Evolutionary conservation across 2,797 vertebrate genomes (phyloP).

Genomic region (Urosaurus nigricauda): DNA sequence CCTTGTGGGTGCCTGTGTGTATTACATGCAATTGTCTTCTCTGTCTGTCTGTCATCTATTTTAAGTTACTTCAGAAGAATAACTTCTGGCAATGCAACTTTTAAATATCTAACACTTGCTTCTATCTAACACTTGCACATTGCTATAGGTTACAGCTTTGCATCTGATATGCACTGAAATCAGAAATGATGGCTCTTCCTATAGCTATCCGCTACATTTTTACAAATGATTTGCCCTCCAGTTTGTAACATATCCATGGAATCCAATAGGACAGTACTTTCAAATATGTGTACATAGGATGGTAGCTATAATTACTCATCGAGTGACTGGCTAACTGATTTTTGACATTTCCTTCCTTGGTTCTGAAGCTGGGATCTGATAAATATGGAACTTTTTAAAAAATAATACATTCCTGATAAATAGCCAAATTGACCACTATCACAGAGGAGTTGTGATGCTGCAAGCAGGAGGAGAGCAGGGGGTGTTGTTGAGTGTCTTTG

Average conservation of each 20-base stretch:
- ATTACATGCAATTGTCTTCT: not conserved
- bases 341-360: not conserved
- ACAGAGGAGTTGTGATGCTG: not conserved
- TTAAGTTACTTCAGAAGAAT: not conserved
- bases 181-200: not conserved
- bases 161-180: not conserved
- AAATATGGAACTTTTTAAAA: slow-evolving; percentile 4
- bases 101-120: not conserved
- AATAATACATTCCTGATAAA: not conserved
- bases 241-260: not conserved
- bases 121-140: not conserved
- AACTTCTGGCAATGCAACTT: not conserved
- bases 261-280: not conserved
- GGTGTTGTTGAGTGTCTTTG: not conserved
- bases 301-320: not conserved
- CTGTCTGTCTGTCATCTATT: not conserved
- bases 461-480: not conserved
- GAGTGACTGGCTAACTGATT: not conserved
- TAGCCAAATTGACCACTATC: not conserved
- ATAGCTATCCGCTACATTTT: not conserved
- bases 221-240: not conserved
- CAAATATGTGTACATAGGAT: not conserved
- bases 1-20: not conserved
- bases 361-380: not conserved
- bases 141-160: not conserved